Percentiles rank a stretch among this genome's conserved stretches.
Conservation (phyloP, 2,113 vertebrate species). For the Ciconia boyciana region DNA sequence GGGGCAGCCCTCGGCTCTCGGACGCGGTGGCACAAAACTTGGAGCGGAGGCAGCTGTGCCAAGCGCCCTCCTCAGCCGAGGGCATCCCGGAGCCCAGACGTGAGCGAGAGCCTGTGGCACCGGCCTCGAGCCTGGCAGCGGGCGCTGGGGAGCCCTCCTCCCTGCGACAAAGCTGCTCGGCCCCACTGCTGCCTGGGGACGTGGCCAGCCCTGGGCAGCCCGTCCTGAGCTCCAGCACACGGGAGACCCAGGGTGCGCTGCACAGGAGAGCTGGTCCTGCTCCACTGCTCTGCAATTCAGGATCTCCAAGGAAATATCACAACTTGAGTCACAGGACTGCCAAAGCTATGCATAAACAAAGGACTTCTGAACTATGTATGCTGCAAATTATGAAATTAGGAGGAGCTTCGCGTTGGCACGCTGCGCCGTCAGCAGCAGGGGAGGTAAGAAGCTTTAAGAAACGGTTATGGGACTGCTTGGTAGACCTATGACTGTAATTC, state of each 20-base stretch:
- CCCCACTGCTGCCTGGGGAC: background rate
- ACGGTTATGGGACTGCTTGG: background rate
- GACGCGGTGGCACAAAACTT: fast-evolving
- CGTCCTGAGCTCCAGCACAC: background rate
- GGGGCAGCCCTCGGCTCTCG: background rate
- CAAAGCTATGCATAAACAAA: background rate
- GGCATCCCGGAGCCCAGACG: background rate
- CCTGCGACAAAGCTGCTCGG: fast-evolving
- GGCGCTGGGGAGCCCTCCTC: background rate
- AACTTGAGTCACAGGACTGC: background rate
- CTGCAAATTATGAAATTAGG: background rate
- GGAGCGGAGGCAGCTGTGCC: background rate
- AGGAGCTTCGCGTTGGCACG: fast-evolving
- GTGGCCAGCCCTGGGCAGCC: background rate
- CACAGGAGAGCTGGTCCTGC: background rate
- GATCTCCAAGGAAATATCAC: background rate
- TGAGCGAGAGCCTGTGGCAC: background rate
- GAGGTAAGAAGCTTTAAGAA: background rate
- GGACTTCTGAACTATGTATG: background rate
- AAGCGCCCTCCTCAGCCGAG: background rate
- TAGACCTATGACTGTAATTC: background rate
- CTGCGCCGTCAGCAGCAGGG: fast-evolving
- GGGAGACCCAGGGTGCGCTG: background rate
- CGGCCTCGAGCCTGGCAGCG: fast-evolving
- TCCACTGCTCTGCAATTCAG: background rate